Conservation (phyloP, 2,888 invertebrate genomes). For the Sympetrum striolatum region DNA sequence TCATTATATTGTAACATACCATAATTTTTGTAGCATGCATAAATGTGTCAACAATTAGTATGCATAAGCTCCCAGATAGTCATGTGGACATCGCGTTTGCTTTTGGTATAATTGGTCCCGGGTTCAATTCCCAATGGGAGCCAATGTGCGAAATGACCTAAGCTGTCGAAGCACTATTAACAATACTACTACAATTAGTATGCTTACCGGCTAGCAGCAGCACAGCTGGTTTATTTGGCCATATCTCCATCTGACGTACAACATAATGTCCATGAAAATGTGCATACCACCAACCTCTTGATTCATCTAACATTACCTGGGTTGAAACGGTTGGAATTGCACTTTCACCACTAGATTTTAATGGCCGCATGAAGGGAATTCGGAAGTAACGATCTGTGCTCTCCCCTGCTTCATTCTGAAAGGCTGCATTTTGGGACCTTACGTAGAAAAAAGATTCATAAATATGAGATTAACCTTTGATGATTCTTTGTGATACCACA, state of each 20-base stretch:
- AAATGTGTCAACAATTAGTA: neutral
- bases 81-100: too few relatives aligned
- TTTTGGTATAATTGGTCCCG: too few relatives aligned
- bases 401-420: too few relatives aligned
- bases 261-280: conserved; percentile 99
- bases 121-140: too few relatives aligned
- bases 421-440: too few relatives aligned
- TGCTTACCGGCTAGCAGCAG: conserved; percentile 82
- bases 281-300: conserved; percentile 95
- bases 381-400: conserved; percentile 85
- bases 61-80: too few relatives aligned
- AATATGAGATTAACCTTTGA: too few relatives aligned
- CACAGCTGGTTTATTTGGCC: conserved; percentile 90
- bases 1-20: neutral
- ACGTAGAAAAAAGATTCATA: too few relatives aligned
- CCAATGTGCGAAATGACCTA: neutral
- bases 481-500: too few relatives aligned
- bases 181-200: too few relatives aligned
- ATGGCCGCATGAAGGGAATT: conserved; percentile 86
- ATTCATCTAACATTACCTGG: conserved; percentile 56
- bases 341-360: conserved; percentile 56
- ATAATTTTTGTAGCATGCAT: neutral
- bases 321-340: conserved; percentile 54
- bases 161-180: neutral
- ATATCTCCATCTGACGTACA: conserved; percentile 96